Conservation (phyloP, 2,888 invertebrate genomes). For the Silvanus unidentatus region DNA sequence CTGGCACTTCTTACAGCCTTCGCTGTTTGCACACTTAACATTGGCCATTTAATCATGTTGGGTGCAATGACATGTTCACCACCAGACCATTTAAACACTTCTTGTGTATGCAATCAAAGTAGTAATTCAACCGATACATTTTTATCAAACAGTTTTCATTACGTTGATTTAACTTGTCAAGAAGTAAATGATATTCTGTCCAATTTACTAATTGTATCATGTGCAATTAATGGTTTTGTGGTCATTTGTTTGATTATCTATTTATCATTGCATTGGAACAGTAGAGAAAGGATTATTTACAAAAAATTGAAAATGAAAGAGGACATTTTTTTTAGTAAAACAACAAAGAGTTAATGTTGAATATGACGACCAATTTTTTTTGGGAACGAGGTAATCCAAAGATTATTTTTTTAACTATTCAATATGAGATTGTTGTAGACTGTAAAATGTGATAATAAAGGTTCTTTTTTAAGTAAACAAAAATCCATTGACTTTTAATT, state of each 20-base stretch:
- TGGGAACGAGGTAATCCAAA: too few species aligned
- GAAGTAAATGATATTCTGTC: constrained; percentile 45
- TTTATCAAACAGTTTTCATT: constrained; percentile 38
- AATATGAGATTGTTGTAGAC: too few species aligned
- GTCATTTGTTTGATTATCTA: constrained; percentile 44
- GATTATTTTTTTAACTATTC: too few species aligned
- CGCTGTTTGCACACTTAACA: constrained; percentile 41
- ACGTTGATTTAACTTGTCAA: constrained; percentile 45
- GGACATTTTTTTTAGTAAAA: too few species aligned
- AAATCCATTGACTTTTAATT: too few species aligned
- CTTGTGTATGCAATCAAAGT: constrained; percentile 41
- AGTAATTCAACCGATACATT: constrained; percentile 3
- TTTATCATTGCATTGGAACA: constrained; percentile 47
- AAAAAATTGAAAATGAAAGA: constrained; percentile 1
- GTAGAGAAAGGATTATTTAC: constrained; percentile 22
- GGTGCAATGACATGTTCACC: constrained; percentile 43
- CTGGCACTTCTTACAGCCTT: constrained; percentile 42
- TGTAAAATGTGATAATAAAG: too few species aligned
- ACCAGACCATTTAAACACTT: constrained; percentile 38
- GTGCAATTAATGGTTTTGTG: constrained; percentile 41
- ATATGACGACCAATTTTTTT: too few species aligned
- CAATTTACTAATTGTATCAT: constrained; percentile 41
- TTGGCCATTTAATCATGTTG: constrained; percentile 43
- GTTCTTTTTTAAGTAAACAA: too few species aligned
- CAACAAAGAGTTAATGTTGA: too few species aligned